These are phyloP conservation scores for Eristalis arbustorum DNA, from an alignment of 2,888 invertebrate species.

Conservation along the genomic window DNA sequence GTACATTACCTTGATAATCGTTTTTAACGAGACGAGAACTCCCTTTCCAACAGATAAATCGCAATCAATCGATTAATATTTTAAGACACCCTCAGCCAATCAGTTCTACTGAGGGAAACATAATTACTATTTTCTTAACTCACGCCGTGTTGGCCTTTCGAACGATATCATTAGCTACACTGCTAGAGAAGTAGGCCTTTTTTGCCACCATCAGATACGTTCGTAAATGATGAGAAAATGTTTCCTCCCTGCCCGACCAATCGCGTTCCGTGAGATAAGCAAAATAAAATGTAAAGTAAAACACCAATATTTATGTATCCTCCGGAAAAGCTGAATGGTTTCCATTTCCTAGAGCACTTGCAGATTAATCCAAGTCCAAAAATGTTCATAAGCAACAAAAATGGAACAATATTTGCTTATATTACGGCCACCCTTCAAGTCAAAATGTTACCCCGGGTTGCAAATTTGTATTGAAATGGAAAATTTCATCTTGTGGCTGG, in stretches of 20 bases:
- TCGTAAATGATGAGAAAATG: conserved; percentile 33
- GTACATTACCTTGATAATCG: conserved; percentile 11
- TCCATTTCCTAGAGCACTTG: conserved; percentile 12
- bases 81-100: conserved; percentile 1
- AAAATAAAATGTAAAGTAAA: conserved; percentile 2
- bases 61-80: conserved; percentile 35
- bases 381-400: conserved; percentile 9
- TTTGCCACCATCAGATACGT: conserved; percentile 26
- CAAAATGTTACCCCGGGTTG: conserved; percentile 8
- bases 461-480: conserved; percentile 10
- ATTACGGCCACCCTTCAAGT: conserved; percentile 10
- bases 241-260: not conserved
- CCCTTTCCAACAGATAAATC: not conserved
- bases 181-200: not conserved
- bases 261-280: not conserved
- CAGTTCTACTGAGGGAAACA: not conserved
- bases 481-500: conserved; percentile 15
- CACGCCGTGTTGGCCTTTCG: not conserved
- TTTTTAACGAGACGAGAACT: conserved; percentile 7
- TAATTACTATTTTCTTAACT: not conserved
- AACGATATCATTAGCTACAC: not conserved
- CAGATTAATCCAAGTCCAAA: conserved; percentile 39
- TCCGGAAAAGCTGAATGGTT: conserved; percentile 5
- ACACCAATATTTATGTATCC: conserved; percentile 32
- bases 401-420: conserved; percentile 27